phyloP scores from a whole-genome alignment of 2,113 vertebrate species.

The Semicossyphus pulcher region DNA sequence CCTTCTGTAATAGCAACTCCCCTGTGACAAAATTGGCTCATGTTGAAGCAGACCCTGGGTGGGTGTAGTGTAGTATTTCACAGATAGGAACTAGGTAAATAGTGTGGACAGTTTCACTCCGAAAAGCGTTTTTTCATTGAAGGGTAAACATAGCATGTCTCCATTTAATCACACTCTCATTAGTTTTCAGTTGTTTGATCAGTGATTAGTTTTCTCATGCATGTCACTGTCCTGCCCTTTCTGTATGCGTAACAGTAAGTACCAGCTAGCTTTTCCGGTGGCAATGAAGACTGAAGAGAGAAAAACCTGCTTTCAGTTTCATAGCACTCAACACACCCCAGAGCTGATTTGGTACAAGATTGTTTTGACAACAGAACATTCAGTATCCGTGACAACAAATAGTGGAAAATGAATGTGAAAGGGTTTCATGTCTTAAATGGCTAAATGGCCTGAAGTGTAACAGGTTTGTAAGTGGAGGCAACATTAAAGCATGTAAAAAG shows the following conservation, averaged over 20 bases:
- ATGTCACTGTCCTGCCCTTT: background rate
- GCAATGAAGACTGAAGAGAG: background rate
- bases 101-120: background rate
- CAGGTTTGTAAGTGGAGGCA: too few relatives aligned
- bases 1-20: background rate
- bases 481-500: too few relatives aligned
- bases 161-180: background rate
- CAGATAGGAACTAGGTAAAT: constrained; percentile 3
- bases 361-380: constrained; percentile 3
- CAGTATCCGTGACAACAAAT: background rate
- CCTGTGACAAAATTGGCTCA: background rate
- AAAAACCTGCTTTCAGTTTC: background rate
- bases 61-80: constrained; percentile 21
- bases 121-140: background rate
- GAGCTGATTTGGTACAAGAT: background rate
- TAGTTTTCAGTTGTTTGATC: background rate
- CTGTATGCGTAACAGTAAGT: background rate
- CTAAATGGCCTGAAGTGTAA: background rate
- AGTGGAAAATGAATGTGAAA: background rate
- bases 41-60: background rate
- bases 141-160: constrained; percentile 1
- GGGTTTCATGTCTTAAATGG: background rate
- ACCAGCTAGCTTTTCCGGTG: background rate
- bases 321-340: background rate
- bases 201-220: constrained; percentile 1